Evolutionary conservation across 2,113 vertebrate genomes (phyloP).

Genomic region (Chaetorhynchus papuensis): DNA sequence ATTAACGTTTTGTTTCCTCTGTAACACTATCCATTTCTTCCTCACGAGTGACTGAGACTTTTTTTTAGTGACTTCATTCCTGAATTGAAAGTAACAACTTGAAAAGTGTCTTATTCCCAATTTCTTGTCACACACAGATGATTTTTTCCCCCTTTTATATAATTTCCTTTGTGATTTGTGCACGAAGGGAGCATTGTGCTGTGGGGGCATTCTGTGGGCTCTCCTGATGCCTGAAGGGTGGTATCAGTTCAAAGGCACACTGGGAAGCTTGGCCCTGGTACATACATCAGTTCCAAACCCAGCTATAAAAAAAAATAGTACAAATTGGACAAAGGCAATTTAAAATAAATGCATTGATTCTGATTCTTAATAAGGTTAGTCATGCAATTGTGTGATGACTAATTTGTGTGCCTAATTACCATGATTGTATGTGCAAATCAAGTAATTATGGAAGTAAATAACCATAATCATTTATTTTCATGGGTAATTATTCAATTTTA

Average conservation of each 20-base stretch:
- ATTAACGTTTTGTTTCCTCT: not conserved
- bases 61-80: not conserved
- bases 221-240: not conserved
- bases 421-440: conserved; percentile 70
- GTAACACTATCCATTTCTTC: not conserved
- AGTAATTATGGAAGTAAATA: conserved; percentile 71
- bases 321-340: conserved; percentile 45
- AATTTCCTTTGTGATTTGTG: not conserved
- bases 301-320: not conserved
- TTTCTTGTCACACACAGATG: not conserved
- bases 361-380: conserved; percentile 69
- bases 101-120: not conserved
- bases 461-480: conserved; percentile 71
- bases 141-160: not conserved
- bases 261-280: not conserved
- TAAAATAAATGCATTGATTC: conserved; percentile 60
- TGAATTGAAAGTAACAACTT: not conserved
- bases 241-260: not conserved
- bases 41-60: not conserved
- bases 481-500: conserved; percentile 73
- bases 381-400: conserved; percentile 69
- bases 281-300: not conserved
- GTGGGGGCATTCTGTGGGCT: not conserved
- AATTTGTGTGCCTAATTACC: conserved; percentile 72
- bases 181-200: accelerated